These are phyloP conservation scores for Cosmopolites sordidus DNA, from an alignment of 2,888 invertebrate genomes.

Conservation along the genomic window DNA sequence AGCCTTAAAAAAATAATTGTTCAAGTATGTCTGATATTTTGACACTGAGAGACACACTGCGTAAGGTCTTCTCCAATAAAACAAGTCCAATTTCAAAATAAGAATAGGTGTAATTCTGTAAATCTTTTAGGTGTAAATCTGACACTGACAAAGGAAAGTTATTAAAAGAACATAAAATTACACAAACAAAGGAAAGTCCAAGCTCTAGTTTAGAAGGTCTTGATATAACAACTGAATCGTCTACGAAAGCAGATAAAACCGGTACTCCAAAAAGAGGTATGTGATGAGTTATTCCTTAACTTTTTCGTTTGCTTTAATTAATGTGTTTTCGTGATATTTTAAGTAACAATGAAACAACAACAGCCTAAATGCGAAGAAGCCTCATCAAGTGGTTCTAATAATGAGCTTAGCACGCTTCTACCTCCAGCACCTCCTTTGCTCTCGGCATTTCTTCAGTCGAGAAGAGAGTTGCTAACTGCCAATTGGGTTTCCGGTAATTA, in stretches of 20 bases:
- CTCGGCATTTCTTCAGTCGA: constrained; percentile 61
- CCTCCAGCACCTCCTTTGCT: constrained; percentile 51
- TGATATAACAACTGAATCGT: constrained; percentile 1
- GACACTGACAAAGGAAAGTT: constrained; percentile 32
- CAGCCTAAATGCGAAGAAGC: constrained; percentile 39
- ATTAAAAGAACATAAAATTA: constrained; percentile 41
- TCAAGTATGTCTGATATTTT: too few species aligned
- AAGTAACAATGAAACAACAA: constrained; percentile 17
- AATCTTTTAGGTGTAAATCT: constrained; percentile 17
- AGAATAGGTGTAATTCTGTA: too few species aligned
- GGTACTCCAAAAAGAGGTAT: constrained; percentile 15
- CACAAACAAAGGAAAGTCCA: constrained; percentile 36
- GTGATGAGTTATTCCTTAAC: not conserved
- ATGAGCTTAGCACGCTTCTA: constrained; percentile 62
- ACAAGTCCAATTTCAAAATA: too few species aligned
- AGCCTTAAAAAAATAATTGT: too few species aligned
- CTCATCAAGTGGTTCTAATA: constrained; percentile 57
- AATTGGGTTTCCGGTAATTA: constrained; percentile 26
- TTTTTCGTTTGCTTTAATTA: not conserved
- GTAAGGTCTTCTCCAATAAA: too few species aligned
- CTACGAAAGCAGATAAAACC: constrained; percentile 5
- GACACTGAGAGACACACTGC: too few species aligned
- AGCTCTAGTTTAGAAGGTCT: constrained; percentile 38
- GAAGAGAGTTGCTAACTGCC: constrained; percentile 49
- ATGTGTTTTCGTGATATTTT: not conserved